phyloP scores from a whole-genome alignment of 2,113 vertebrate species.

The Hyaena hyaena region DNA sequence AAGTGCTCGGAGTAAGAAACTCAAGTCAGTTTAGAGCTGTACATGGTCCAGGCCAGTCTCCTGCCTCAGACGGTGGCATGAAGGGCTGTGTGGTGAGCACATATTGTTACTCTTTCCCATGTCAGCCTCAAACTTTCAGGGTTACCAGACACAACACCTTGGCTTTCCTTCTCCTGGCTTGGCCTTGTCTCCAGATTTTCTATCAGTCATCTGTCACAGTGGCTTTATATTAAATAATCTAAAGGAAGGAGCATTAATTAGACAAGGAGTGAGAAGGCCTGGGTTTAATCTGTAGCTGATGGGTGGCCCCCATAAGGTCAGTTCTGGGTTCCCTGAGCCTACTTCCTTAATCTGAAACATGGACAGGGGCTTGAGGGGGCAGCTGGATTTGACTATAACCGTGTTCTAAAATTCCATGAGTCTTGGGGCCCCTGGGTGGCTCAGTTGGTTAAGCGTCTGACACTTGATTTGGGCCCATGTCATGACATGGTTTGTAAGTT shows the following conservation, averaged over 20 bases:
- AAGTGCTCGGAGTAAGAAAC: neutral
- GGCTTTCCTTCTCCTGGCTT: neutral
- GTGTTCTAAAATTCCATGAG: neutral
- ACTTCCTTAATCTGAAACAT: neutral
- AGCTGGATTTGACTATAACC: neutral
- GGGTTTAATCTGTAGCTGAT: neutral
- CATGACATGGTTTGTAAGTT: too few species aligned
- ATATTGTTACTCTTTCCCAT: neutral
- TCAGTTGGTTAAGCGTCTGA: too few species aligned
- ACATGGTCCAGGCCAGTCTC: neutral
- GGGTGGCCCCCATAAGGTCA: neutral
- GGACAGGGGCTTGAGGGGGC: neutral
- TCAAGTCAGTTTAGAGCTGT: neutral
- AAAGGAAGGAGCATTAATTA: neutral
- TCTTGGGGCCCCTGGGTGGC: too few species aligned
- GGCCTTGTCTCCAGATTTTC: neutral
- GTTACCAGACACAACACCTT: neutral
- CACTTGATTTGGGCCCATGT: too few species aligned
- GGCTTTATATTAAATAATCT: neutral
- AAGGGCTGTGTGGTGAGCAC: neutral
- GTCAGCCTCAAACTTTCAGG: neutral
- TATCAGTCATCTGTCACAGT: neutral
- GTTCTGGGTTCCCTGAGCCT: neutral
- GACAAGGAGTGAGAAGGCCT: neutral
- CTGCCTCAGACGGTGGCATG: neutral